Percentiles rank a stretch among this genome's conserved stretches.
These are phyloP conservation scores for Sebastes dallii DNA, from an alignment of 2,797 vertebrate species.

Conservation along the genomic window DNA sequence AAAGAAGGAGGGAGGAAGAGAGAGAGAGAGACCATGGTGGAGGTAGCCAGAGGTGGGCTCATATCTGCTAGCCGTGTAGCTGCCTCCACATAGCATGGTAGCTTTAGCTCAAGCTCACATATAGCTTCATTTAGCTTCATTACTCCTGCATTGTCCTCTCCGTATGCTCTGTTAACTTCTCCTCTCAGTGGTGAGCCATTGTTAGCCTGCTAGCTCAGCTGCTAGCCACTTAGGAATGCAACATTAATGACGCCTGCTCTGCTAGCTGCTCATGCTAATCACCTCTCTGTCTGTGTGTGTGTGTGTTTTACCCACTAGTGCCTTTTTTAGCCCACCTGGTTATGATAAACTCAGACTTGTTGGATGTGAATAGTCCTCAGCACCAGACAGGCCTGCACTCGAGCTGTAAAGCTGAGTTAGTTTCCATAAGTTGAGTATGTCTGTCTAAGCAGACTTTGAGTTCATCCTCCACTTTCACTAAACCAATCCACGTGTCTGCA, in stretches of 20 bases:
- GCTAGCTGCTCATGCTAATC: conserved; percentile 43
- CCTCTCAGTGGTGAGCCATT: conserved; percentile 44
- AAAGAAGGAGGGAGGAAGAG: conserved; percentile 4
- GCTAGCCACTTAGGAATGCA: conserved; percentile 55
- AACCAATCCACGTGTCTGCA: conserved; percentile 70
- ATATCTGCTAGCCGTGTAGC: no score
- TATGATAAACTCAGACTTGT: not conserved
- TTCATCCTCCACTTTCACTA: conserved; percentile 59
- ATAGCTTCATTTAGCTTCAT: not conserved
- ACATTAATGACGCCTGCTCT: conserved; percentile 17
- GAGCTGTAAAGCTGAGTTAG: not conserved
- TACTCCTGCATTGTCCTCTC: conserved; percentile 9
- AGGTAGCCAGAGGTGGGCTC: conserved; percentile 43
- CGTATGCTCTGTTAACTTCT: conserved; percentile 8
- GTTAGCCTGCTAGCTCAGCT: conserved; percentile 55
- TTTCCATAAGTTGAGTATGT: conserved; percentile 12
- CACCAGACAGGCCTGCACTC: not conserved
- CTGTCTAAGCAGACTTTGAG: not conserved
- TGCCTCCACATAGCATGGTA: not conserved
- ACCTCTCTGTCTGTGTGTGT: not conserved
- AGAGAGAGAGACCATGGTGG: conserved; percentile 42
- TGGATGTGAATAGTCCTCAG: not conserved
- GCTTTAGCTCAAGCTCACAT: not conserved
- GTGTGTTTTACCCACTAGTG: not conserved
- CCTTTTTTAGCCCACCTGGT: not conserved